phyloP scores from a whole-genome alignment of 1,140 invertebrate genomes.

The Watersipora subatra region DNA sequence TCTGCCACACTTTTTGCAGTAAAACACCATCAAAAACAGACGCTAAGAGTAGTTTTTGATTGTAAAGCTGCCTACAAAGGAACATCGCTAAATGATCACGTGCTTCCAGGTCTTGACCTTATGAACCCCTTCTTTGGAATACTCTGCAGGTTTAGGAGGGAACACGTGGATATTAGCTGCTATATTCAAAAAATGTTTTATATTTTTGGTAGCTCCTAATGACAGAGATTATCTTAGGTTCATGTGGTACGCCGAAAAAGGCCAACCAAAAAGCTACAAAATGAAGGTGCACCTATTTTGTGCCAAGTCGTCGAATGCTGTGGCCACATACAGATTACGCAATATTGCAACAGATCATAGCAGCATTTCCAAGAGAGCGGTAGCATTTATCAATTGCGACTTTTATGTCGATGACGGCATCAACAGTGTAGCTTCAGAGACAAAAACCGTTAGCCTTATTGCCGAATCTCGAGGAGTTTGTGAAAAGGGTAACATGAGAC shows the following conservation, averaged over 20 bases:
- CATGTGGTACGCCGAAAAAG: slow-evolving; percentile 1
- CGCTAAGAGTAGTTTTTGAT: neutral
- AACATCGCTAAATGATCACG: slow-evolving; percentile 10
- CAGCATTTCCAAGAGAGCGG: neutral
- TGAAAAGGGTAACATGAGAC: neutral
- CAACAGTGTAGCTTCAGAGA: neutral
- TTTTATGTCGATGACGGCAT: slow-evolving; percentile 6
- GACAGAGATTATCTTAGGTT: slow-evolving; percentile 3
- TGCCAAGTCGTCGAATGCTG: neutral
- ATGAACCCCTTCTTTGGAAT: slow-evolving; percentile 23
- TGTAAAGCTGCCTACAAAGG: neutral
- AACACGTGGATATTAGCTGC: slow-evolving; percentile 12
- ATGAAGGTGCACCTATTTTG: slow-evolving; percentile 3
- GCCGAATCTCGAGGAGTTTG: neutral
- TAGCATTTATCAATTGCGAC: neutral
- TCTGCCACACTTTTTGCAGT: neutral
- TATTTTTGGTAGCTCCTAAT: neutral
- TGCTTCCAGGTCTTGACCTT: slow-evolving; percentile 27
- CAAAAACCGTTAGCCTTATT: neutral
- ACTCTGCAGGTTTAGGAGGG: slow-evolving; percentile 15
- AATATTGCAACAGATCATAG: neutral
- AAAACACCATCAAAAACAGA: neutral
- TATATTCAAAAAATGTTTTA: slow-evolving; percentile 14
- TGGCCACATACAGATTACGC: neutral
- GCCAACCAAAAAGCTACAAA: neutral